Base-by-base conservation (phyloP, 2,113 vertebrate genomes). In the Lichenostomus cassidix region DNA sequence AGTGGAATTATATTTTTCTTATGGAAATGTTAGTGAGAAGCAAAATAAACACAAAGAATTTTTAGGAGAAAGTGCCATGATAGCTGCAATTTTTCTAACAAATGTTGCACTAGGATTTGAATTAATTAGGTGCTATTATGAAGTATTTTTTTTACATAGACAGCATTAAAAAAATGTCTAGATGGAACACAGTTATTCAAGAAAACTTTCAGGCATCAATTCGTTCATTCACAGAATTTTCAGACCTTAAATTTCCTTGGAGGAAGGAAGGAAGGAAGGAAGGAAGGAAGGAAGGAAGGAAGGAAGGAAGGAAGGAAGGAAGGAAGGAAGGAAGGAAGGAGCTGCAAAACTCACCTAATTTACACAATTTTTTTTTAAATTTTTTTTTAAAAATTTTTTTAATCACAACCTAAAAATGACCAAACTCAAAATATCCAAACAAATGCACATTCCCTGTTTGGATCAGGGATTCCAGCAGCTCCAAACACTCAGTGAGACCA, bases 361-460 rank as follows among this genome's bases (percentile, higher is more conserved):
- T 6, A 23, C 15, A 2, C 18, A 23, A 4, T 15, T 44, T 65
- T 11, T 46, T 35, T 33, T 11, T 31, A 3, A 5, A 29, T 25
- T 28, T 23, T 44, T 42, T 42, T 42, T 42, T 16, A 12, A 15
- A 42, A 42, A 42, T 42, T 42, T 42, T 1, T 25, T 19, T 9
- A 77, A 46, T 35, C 9, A 2, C 7, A 69, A 33, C 29, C 9
- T 27, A 29, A 58, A 74, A 6, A 22, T 21, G 39, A 53, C 24
- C 31, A 82, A 83, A 24, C 3, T 4, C 41, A 23, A 55, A 83
- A 52, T 50, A 18, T 35, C 35, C 53, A 7, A 52, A 65, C 10
- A 49, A 56, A 62, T 4, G 3, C 21, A 11, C 5, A 9, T 22
- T 37, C 53, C 20, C 0, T 0, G 16, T 7, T 41, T 18, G 24